A percentile compares a stretch with the other conserved stretches of the same genome.
phyloP scores from a whole-genome alignment of 2,113 vertebrate genomes.

The Brevimyrus niger region DNA sequence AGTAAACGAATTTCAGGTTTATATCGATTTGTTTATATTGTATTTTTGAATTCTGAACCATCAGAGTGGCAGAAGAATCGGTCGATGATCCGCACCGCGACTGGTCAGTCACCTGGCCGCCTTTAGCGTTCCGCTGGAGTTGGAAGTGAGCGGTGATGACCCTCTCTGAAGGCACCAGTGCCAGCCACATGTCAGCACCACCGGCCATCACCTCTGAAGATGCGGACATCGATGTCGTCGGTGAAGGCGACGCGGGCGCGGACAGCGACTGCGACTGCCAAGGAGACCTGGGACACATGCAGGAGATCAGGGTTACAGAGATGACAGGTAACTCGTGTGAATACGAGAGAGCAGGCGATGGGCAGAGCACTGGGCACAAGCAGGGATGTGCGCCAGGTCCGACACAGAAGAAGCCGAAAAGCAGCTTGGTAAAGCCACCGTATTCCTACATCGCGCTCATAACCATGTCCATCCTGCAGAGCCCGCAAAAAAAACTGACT shows the following conservation, averaged over 20 bases:
- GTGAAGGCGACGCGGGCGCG: slow-evolving; percentile 82
- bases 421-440: slow-evolving; percentile 90
- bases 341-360: slow-evolving; percentile 50
- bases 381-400: slow-evolving; percentile 48
- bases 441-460: slow-evolving; percentile 97
- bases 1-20: background rate
- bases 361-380: slow-evolving; percentile 58
- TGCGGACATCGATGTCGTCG: slow-evolving; percentile 94
- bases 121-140: slow-evolving; percentile 11
- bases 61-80: background rate
- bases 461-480: slow-evolving; percentile 95
- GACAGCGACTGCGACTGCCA: slow-evolving; percentile 76
- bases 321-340: slow-evolving; percentile 57
- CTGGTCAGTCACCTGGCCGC: slow-evolving; percentile 36
- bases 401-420: slow-evolving; percentile 78
- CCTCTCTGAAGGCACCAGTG: slow-evolving; percentile 79
- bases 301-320: slow-evolving; percentile 59
- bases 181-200: slow-evolving; percentile 86
- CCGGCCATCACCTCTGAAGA: slow-evolving; percentile 83
- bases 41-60: background rate
- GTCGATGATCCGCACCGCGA: slow-evolving; percentile 33
- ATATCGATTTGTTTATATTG: background rate
- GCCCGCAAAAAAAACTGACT: slow-evolving; percentile 90
- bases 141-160: slow-evolving; percentile 71
- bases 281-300: slow-evolving; percentile 58